These are phyloP conservation scores for Peromyscus nudipes DNA, from an alignment of 2,797 vertebrate genomes.

Conservation along the genomic window DNA sequence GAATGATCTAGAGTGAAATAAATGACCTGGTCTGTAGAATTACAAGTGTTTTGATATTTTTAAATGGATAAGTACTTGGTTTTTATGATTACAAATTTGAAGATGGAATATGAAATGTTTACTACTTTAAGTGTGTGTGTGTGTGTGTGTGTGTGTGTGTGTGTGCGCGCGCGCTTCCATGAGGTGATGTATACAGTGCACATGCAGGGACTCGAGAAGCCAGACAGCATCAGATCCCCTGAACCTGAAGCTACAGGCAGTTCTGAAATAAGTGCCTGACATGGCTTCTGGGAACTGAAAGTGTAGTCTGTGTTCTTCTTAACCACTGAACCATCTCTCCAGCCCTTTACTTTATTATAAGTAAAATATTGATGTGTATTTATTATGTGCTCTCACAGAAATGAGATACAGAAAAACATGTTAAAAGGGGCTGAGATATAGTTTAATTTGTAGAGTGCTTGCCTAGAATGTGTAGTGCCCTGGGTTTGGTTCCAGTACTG, in stretches of 20 bases:
- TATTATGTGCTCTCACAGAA: neutral
- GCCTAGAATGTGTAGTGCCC: neutral
- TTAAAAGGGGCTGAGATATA: neutral
- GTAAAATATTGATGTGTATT: slow-evolving; percentile 31
- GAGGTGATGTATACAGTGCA: neutral
- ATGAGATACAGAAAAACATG: neutral
- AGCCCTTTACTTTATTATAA: neutral
- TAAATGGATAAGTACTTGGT: neutral
- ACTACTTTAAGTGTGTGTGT: neutral
- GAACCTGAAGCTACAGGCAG: neutral
- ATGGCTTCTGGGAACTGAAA: neutral
- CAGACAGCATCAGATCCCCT: neutral
- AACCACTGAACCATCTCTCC: neutral
- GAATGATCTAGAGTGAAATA: slow-evolving; percentile 32
- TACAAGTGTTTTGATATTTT: slow-evolving; percentile 57
- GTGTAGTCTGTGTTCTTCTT: neutral
- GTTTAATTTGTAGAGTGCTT: neutral
- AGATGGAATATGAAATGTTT: slow-evolving; percentile 3
- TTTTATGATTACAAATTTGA: slow-evolving; percentile 47
- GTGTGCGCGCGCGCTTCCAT: neutral
- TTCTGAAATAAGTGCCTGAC: neutral
- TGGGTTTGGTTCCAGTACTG: neutral
- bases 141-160: no score
- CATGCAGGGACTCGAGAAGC: neutral
- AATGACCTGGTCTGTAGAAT: slow-evolving; percentile 14